Conservation (phyloP, 2,113 vertebrate species). For the Sinocyclocheilus anshuiensis region DNA sequence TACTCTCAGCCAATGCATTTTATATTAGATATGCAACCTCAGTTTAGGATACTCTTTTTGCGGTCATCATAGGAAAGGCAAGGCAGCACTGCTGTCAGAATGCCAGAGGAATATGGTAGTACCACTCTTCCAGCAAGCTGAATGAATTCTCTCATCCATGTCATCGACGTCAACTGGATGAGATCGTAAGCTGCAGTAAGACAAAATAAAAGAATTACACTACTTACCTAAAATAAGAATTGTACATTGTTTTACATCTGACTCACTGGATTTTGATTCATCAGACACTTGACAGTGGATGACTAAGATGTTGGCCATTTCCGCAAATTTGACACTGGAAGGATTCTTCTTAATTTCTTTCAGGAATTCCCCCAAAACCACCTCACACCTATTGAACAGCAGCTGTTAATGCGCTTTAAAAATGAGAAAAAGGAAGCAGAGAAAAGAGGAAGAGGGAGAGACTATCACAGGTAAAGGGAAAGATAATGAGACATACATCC, state of each 20-base stretch:
- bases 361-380: constrained; percentile 95
- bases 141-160: constrained; percentile 98
- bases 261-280: constrained; percentile 67
- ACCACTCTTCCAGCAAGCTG: constrained; percentile 91
- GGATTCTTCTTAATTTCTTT: constrained; percentile 98
- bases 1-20: too few species aligned
- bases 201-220: neutral
- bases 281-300: constrained; percentile 96
- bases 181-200: constrained; percentile 81
- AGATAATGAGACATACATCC: constrained; percentile 75
- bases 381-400: constrained; percentile 84
- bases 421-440: neutral
- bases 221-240: neutral
- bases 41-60: constrained; percentile 90
- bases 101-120: constrained; percentile 94
- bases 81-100: constrained; percentile 91
- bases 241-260: neutral
- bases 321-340: constrained; percentile 94
- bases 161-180: constrained; percentile 97
- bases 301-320: constrained; percentile 98
- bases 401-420: neutral
- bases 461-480: neutral
- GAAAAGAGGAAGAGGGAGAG: constrained; percentile 9
- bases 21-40: neutral
- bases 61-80: constrained; percentile 96